These are phyloP conservation scores for Amazona vittata DNA, from an alignment of 2,113 vertebrate genomes.

Conservation along the genomic window DNA sequence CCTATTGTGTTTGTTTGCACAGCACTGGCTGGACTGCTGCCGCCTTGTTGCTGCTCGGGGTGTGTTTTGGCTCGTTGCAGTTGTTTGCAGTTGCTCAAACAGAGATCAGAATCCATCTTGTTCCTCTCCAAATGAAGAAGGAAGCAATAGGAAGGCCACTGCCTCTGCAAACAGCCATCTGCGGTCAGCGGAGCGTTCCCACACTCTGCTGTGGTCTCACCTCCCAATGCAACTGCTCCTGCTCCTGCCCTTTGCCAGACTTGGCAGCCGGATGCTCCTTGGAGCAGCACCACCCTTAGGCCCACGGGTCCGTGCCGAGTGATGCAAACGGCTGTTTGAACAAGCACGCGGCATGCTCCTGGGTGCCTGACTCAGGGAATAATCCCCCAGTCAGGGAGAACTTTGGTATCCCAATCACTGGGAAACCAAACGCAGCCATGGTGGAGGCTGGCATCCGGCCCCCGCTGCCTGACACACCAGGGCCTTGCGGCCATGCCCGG, in stretches of 20 bases:
- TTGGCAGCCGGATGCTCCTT: fast-evolving
- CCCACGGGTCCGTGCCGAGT: too few relatives aligned
- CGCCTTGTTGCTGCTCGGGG: neutral
- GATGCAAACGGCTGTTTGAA: neutral
- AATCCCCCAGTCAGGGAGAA: neutral
- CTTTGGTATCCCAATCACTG: neutral
- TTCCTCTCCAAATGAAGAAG: neutral
- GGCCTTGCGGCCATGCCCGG: fast-evolving
- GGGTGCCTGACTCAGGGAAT: neutral
- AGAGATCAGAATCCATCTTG: neutral
- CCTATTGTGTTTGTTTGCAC: neutral
- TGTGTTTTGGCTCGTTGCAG: neutral
- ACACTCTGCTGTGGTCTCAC: neutral
- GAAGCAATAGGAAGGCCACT: neutral
- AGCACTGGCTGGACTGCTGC: neutral
- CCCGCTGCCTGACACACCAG: fast-evolving
- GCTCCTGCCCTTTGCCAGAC: neutral
- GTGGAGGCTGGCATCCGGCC: neutral
- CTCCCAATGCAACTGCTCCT: neutral
- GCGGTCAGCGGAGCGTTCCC: neutral
- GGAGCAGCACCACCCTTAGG: neutral
- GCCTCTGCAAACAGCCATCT: neutral
- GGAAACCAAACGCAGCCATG: fast-evolving
- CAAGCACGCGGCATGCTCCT: fast-evolving
- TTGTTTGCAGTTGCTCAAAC: neutral